Evolutionary conservation across 2,113 vertebrate genomes (phyloP).

Genomic region (Hemiprocne comata): DNA sequence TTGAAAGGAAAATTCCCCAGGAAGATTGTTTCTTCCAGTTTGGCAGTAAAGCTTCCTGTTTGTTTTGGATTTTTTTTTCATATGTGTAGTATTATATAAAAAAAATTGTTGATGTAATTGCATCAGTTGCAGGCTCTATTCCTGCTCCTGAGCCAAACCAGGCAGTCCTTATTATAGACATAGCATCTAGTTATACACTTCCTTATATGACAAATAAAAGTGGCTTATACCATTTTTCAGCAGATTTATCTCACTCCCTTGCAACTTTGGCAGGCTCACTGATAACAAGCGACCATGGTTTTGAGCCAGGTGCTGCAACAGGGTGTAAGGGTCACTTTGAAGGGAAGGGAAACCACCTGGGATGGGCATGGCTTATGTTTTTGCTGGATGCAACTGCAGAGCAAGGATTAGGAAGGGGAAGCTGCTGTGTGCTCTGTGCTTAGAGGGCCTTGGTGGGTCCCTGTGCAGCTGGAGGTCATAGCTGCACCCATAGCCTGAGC

Average conservation of each 20-base stretch:
- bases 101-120: background rate
- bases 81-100: background rate
- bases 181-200: conserved; percentile 12
- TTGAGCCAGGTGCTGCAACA: background rate
- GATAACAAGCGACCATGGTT: background rate
- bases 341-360: background rate
- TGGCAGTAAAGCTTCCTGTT: background rate
- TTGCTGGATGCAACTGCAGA: background rate
- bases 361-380: background rate
- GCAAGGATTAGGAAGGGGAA: background rate
- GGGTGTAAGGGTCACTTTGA: background rate
- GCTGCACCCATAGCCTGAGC: fast-evolving
- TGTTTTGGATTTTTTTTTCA: background rate
- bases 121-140: background rate
- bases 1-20: background rate
- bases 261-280: background rate
- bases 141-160: conserved; percentile 36
- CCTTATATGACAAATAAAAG: conserved; percentile 7
- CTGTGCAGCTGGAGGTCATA: background rate
- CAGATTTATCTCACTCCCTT: background rate
- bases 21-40: background rate
- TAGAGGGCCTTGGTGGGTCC: background rate
- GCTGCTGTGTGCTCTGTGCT: background rate
- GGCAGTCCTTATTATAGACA: background rate
- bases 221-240: background rate